Percentiles rank a stretch among this genome's conserved stretches.
Evolutionary conservation across 2,797 vertebrate genomes (phyloP).

Genomic region (Urosaurus nigricauda): DNA sequence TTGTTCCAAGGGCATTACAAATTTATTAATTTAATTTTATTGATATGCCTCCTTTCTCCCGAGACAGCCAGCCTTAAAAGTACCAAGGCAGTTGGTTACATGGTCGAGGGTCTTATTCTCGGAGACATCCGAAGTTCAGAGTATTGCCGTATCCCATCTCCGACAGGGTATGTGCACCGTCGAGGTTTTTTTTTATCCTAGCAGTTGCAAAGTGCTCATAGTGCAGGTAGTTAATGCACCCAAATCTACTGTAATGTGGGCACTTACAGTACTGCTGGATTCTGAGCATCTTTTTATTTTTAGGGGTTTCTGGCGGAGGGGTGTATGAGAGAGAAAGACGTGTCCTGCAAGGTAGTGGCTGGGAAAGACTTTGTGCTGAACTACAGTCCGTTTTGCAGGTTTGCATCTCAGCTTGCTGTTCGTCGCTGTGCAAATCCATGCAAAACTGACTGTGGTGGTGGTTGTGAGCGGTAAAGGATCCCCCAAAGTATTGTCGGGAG

Average conservation of each 20-base stretch:
- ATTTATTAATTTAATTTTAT: no score
- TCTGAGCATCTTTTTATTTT: conserved; percentile 58
- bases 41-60: no score
- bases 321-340: not conserved
- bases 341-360: conserved; percentile 19
- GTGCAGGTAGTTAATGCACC: conserved; percentile 92
- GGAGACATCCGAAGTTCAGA: no score
- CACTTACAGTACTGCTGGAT: conserved; percentile 93
- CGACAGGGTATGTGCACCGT: fast-evolving
- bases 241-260: conserved; percentile 95
- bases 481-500: conserved; percentile 43
- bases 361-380: conserved; percentile 65
- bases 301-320: no score
- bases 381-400: conserved; percentile 93
- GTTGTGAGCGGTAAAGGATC: conserved; percentile 29
- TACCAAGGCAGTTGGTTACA: not conserved
- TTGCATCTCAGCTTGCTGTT: conserved; percentile 90
- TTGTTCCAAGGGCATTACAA: not conserved
- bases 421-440: conserved; percentile 99
- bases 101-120: not conserved
- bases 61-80: not conserved
- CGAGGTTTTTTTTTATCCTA: conserved; percentile 70
- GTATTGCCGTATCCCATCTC: fast-evolving
- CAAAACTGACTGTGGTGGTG: conserved; percentile 92
- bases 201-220: conserved; percentile 99